phyloP scores from a whole-genome alignment of 2,888 invertebrate genomes.

The Drosophila merina region DNA sequence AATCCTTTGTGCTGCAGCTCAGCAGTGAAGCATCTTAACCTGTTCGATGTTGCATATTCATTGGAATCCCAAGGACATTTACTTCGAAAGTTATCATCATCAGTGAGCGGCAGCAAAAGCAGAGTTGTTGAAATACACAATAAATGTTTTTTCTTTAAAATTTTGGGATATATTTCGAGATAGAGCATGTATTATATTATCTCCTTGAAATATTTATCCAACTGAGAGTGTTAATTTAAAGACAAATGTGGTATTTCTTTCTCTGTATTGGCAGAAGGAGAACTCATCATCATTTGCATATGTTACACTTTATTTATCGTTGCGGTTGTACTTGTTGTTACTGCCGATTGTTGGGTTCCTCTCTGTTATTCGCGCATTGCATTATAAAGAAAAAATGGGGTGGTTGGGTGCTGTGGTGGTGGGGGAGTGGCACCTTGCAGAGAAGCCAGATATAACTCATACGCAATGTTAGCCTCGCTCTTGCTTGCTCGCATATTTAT shows the following conservation, averaged over 20 bases:
- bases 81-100: conserved; percentile 27
- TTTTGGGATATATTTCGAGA: no score
- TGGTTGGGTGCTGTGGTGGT: background rate
- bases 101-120: conserved; percentile 12
- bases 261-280: conserved; percentile 14
- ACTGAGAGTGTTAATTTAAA: no score
- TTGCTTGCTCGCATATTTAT: conserved; percentile 63
- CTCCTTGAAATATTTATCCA: no score
- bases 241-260: background rate
- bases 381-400: conserved; percentile 59
- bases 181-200: no score
- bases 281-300: conserved; percentile 75
- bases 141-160: no score
- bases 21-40: conserved; percentile 17
- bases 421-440: conserved; percentile 12
- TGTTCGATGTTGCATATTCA: conserved; percentile 66
- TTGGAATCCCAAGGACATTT: conserved; percentile 55
- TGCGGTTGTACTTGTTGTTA: conserved; percentile 37
- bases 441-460: conserved; percentile 69
- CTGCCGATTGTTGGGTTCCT: conserved; percentile 26
- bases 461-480: conserved; percentile 72
- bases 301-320: conserved; percentile 78
- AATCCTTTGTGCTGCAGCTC: conserved; percentile 3
- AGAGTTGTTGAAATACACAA: conserved; percentile 14
- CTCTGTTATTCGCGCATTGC: conserved; percentile 57